Evolutionary conservation across 2,113 vertebrate species (phyloP).

Genomic region (Phalacrocorax aristotelis): DNA sequence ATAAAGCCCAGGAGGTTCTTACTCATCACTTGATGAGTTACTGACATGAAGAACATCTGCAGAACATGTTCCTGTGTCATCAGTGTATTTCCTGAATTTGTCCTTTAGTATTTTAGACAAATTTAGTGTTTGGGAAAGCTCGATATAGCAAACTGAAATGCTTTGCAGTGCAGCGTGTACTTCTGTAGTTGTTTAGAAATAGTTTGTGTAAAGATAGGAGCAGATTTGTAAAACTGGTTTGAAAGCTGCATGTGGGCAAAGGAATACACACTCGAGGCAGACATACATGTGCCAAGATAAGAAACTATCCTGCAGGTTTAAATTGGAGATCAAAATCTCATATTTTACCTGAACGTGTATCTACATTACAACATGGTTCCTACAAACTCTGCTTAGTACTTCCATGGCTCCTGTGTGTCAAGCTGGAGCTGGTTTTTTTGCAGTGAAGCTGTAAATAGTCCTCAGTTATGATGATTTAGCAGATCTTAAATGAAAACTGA

Average conservation of each 20-base stretch:
- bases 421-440: not conserved
- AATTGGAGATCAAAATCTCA: not conserved
- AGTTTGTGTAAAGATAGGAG: not conserved
- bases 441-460: not conserved
- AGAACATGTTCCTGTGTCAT: not conserved
- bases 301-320: not conserved
- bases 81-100: not conserved
- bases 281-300: not conserved
- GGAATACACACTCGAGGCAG: not conserved
- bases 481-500: not conserved
- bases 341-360: not conserved
- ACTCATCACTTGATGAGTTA: not conserved
- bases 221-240: not conserved
- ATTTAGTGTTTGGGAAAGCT: not conserved
- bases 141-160: not conserved
- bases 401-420: fast-evolving
- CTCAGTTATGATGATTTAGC: not conserved
- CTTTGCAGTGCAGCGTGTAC: not conserved
- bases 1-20: constrained; percentile 14
- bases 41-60: not conserved
- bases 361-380: not conserved
- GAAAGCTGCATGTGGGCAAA: not conserved
- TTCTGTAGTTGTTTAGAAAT: not conserved
- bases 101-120: not conserved
- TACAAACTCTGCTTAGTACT: not conserved